phyloP scores from a whole-genome alignment of 2,113 vertebrate genomes.

The Daphoenositta chrysoptera region DNA sequence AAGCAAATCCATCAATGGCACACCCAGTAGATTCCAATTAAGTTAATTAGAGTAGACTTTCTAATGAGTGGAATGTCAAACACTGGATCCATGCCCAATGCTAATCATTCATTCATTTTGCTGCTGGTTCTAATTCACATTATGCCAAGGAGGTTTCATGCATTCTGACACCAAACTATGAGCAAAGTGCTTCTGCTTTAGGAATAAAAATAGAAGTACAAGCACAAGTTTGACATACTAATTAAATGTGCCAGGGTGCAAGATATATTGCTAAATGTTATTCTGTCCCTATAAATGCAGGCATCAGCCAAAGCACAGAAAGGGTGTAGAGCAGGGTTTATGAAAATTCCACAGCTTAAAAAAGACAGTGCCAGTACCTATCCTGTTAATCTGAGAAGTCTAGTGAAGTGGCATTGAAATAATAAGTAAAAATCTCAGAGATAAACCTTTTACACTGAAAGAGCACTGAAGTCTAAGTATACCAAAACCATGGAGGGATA shows the following conservation, averaged over 20 bases:
- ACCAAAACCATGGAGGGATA: neutral
- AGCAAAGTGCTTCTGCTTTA: conserved; percentile 47
- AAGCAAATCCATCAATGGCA: conserved; percentile 71
- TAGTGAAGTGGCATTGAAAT: neutral
- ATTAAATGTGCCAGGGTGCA: conserved; percentile 28
- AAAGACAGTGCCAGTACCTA: neutral
- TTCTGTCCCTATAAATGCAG: neutral
- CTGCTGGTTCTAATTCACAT: conserved; percentile 64
- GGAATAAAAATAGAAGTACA: conserved; percentile 23
- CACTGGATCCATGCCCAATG: conserved; percentile 68
- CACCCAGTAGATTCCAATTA: conserved; percentile 73
- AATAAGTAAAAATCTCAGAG: neutral
- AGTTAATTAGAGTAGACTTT: conserved; percentile 71
- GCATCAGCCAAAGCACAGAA: neutral
- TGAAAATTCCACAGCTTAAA: neutral
- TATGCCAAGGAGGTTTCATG: conserved; percentile 57
- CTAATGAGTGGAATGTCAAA: conserved; percentile 71
- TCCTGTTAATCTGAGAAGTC: neutral
- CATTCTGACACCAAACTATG: conserved; percentile 59
- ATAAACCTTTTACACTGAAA: neutral
- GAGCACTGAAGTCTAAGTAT: neutral
- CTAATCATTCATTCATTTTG: conserved; percentile 70
- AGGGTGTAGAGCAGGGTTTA: neutral
- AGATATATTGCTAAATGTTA: conserved; percentile 8
- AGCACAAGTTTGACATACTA: conserved; percentile 34